These are phyloP conservation scores for Tolypeutes matacus DNA, from an alignment of 2,797 vertebrate genomes.

Conservation along the genomic window DNA sequence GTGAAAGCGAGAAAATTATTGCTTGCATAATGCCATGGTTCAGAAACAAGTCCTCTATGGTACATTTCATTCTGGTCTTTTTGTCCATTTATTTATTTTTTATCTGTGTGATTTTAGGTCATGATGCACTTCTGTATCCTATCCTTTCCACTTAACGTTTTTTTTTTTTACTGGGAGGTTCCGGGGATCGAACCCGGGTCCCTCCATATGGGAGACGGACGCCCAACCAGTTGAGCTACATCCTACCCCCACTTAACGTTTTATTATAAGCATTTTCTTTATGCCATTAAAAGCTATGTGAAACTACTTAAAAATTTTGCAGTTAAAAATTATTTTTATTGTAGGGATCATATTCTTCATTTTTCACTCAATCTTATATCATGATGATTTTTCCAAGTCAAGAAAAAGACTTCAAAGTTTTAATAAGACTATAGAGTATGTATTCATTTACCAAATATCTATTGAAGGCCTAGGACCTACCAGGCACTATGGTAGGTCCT, in stretches of 20 bases:
- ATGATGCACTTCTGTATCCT: background rate
- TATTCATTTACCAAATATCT: background rate
- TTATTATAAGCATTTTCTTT: slow-evolving; percentile 26
- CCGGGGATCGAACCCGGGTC: too few relatives aligned
- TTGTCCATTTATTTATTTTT: background rate
- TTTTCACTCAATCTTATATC: background rate
- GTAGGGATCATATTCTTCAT: background rate
- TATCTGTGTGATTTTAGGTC: background rate
- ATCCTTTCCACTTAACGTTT: slow-evolving; percentile 17
- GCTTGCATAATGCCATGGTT: background rate
- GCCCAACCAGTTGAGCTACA: too few relatives aligned
- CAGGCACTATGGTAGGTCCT: background rate
- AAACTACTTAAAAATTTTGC: slow-evolving; percentile 34
- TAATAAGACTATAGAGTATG: background rate
- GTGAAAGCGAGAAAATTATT: slow-evolving; percentile 37
- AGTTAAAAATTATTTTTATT: slow-evolving; percentile 55
- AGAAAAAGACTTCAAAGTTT: slow-evolving; percentile 33
- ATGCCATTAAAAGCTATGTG: slow-evolving; percentile 19
- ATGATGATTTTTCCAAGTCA: slow-evolving; percentile 41
- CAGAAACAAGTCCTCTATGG: background rate
- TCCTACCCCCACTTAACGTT: too few relatives aligned
- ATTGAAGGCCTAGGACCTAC: background rate
- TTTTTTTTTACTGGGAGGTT: too few relatives aligned
- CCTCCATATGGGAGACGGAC: too few relatives aligned
- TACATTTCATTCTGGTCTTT: background rate